phyloP scores from a whole-genome alignment of 2,113 vertebrate genomes.

The Isurus oxyrinchus region DNA sequence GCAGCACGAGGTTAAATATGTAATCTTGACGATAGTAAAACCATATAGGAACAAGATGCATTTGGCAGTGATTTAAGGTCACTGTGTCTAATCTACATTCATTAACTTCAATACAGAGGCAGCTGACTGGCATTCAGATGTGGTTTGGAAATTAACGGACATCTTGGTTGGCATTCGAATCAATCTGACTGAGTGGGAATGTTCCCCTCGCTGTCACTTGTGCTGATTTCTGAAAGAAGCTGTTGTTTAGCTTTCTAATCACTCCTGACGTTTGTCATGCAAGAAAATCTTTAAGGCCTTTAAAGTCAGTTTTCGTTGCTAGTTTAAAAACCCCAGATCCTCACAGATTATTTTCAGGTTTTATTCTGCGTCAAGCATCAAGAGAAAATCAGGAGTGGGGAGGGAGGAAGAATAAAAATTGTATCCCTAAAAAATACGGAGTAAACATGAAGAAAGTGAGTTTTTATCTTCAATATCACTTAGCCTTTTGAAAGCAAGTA shows the following conservation, averaged over 20 bases:
- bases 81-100: background rate
- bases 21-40: background rate
- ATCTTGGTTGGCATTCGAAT: background rate
- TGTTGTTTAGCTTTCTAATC: background rate
- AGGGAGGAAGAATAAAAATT: background rate
- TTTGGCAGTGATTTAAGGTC: background rate
- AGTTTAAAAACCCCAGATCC: background rate
- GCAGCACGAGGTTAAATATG: background rate
- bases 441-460: background rate
- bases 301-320: background rate
- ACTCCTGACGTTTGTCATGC: background rate
- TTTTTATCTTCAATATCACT: background rate
- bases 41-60: background rate
- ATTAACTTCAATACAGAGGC: background rate
- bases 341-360: background rate
- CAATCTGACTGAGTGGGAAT: background rate
- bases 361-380: background rate
- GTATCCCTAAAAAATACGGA: background rate
- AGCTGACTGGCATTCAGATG: background rate
- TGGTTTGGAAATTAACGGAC: background rate
- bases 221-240: background rate
- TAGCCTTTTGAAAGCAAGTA: background rate
- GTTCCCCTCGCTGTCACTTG: background rate
- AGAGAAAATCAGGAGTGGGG: background rate
- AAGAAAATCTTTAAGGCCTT: background rate